A percentile compares a stretch with the other conserved stretches of the same genome.
Evolutionary conservation across 2,113 vertebrate genomes (phyloP).

Genomic region (Nematolebias whitei): DNA sequence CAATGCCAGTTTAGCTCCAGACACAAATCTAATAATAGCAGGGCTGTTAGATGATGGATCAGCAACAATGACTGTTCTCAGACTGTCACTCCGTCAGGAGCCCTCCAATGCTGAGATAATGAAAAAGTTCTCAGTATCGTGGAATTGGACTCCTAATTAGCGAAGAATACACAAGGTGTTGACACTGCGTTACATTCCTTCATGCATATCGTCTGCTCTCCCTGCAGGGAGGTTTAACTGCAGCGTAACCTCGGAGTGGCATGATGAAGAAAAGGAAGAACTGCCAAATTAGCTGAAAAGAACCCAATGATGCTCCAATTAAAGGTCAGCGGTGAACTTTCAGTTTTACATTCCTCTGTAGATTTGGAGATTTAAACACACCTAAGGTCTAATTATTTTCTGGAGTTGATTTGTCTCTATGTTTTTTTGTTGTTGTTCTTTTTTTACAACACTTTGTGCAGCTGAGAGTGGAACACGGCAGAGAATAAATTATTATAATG

Average conservation of each 20-base stretch:
- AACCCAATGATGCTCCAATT: constrained; percentile 7
- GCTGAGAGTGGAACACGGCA: constrained; percentile 22
- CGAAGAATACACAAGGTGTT: constrained; percentile 29
- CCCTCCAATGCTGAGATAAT: constrained; percentile 45
- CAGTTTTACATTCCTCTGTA: background rate
- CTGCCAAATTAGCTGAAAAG: constrained; percentile 52
- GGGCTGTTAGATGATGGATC: constrained; percentile 40
- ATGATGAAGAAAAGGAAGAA: constrained; percentile 39
- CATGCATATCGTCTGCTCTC: constrained; percentile 22
- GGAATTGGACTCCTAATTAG: constrained; percentile 24
- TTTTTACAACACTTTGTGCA: constrained; percentile 21
- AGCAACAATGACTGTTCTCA: constrained; percentile 41
- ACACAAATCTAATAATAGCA: constrained; percentile 71
- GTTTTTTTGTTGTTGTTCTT: constrained; percentile 11
- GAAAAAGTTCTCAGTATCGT: constrained; percentile 22
- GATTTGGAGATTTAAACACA: too few species aligned
- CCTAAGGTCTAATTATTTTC: constrained; percentile 9
- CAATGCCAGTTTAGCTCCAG: constrained; percentile 61
- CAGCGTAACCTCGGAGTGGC: constrained; percentile 54
- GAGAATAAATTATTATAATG: constrained; percentile 68
- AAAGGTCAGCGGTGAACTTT: constrained; percentile 29
- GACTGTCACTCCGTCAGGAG: constrained; percentile 48
- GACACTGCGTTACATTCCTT: constrained; percentile 28
- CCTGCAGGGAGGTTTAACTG: constrained; percentile 30
- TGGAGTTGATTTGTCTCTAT: background rate